Base-by-base conservation (phyloP, 2,113 vertebrate genomes). In the Paraplagusia blochii region DNA sequence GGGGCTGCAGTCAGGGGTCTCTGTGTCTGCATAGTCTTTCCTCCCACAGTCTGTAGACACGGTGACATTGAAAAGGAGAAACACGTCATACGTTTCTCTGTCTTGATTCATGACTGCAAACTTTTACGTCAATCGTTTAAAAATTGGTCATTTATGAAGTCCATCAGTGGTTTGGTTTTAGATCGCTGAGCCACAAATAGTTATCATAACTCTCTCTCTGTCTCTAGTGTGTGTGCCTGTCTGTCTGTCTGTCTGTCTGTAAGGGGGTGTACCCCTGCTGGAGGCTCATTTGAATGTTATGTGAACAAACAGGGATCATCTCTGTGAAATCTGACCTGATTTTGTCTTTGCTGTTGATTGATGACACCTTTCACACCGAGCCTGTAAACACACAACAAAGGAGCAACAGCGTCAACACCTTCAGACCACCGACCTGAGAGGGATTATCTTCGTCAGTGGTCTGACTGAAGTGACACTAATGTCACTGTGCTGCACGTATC, bases 401-500 rank as follows among this genome's bases (percentile, higher is more conserved):
- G 38, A 53, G 17, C 7, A 43, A 12, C 44, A 40, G 7, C 11
- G 61, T 33, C 43, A 13, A 5, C 47, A 45, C 19, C 45, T 50
- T n/a, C 43, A 48, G 15, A 39, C 48, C 10, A 68, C 47, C n/a
- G n/a, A 62, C 44, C 47, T 40, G 65, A 68, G 66, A 62, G 18
- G 35, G 8, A 33, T 72, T 66, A 68, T 73, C 66, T 29, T 44
- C 78, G 54, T 61, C 7, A 44, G 62, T 53, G 22, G 22, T 29
- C 22, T 29, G 22, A 29, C 22, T 29, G 22, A 29, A 29, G 22
- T 29, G 2, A 29, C 22, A 2, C 6, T 2, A 29, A 29, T 29
- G n/a, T n/a, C n/a, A n/a, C n/a, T n/a, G 22, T 29, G 22, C 22
- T 29, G 22, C 6, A 29, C 22, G 22, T 29, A 29, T 29, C 22